phyloP scores from a whole-genome alignment of 1,140 invertebrate species.

The Chrysomallon squamiferum region DNA sequence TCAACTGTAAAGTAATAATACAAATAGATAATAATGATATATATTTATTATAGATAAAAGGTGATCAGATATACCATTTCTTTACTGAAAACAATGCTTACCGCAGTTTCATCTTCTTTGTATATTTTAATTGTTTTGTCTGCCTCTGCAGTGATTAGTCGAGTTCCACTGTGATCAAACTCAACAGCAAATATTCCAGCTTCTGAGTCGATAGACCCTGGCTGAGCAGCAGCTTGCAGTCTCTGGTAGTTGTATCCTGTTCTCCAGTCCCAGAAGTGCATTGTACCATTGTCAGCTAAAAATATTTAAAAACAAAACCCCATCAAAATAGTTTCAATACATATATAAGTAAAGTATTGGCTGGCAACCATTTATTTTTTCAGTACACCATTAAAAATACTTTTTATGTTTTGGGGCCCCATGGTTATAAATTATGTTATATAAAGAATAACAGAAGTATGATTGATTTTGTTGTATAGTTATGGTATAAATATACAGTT shows the following conservation, averaged over 20 bases:
- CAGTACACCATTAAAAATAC: too few relatives aligned
- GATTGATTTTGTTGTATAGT: too few relatives aligned
- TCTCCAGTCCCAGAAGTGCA: conserved; percentile 99
- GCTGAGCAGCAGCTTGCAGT: conserved; percentile 90
- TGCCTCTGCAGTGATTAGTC: conserved; percentile 95
- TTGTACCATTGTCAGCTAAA: conserved; percentile 90
- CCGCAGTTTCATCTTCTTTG: conserved; percentile 94
- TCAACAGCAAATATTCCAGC: conserved; percentile 95
- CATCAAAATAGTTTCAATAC: background rate
- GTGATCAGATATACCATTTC: too few relatives aligned
- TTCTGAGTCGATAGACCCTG: conserved; percentile 99
- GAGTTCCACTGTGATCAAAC: conserved; percentile 91
- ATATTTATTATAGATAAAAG: too few relatives aligned
- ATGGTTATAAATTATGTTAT: too few relatives aligned
- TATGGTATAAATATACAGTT: too few relatives aligned
- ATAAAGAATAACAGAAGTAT: too few relatives aligned
- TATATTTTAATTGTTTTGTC: conserved; percentile 99
- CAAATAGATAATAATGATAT: too few relatives aligned
- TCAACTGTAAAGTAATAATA: too few relatives aligned
- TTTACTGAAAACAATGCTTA: conserved; percentile 63
- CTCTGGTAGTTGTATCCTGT: conserved; percentile 98
- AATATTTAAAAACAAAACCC: too few relatives aligned
- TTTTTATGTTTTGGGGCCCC: too few relatives aligned
- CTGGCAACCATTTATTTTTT: background rate
- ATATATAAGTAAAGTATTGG: background rate